These are phyloP conservation scores for Scaptomyza hsui DNA, from an alignment of 1,140 invertebrate species.

Conservation along the genomic window DNA sequence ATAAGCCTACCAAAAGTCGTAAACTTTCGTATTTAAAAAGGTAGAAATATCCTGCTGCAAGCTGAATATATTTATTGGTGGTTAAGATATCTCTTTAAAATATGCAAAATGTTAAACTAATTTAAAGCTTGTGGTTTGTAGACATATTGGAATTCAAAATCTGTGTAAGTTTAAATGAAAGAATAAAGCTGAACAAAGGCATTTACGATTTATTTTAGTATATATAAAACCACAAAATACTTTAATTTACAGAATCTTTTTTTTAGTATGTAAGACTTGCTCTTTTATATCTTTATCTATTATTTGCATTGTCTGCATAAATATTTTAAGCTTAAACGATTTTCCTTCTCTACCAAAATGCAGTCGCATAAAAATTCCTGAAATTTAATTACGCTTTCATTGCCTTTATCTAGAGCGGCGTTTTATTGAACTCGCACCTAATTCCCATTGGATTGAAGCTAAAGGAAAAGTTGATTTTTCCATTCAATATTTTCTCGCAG, in stretches of 20 bases:
- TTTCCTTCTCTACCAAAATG: neutral
- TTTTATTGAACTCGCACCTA: neutral
- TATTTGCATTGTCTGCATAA: neutral
- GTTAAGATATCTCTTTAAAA: neutral
- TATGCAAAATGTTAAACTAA: constrained; percentile 1
- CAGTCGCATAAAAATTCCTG: constrained; percentile 24
- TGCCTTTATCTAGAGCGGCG: constrained; percentile 16
- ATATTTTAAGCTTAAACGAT: neutral
- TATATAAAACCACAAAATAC: no score
- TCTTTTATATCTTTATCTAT: no score
- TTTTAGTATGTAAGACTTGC: no score
- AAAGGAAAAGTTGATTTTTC: constrained; percentile 72
- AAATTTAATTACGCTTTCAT: constrained; percentile 53
- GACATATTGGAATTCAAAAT: neutral
- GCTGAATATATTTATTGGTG: neutral
- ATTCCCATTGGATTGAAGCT: constrained; percentile 44
- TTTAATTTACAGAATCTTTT: no score
- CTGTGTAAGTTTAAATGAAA: neutral
- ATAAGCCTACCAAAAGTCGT: neutral
- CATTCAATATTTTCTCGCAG: constrained; percentile 75
- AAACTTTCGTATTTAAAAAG: neutral
- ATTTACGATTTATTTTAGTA: neutral
- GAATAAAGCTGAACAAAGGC: no score
- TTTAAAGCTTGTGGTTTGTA: neutral
- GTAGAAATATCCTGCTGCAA: no score